Conservation (phyloP, 2,113 vertebrate species). For the Uropsilus gracilis region DNA sequence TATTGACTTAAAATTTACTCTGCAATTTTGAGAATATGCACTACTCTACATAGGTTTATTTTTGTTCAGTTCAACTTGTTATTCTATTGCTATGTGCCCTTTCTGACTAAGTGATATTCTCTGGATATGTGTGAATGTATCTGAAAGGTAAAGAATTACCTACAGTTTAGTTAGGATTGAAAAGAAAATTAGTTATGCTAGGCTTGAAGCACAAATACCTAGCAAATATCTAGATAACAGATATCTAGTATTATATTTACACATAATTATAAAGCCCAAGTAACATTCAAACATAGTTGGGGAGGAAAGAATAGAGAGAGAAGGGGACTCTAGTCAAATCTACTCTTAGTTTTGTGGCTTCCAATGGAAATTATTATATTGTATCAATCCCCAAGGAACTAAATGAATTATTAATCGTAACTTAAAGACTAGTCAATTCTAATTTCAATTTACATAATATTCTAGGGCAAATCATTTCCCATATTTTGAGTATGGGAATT, state of each 20-base stretch:
- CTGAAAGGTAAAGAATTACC: slow-evolving; percentile 68
- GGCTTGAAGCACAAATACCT: slow-evolving; percentile 32
- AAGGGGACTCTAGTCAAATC: neutral
- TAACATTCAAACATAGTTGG: neutral
- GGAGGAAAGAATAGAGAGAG: neutral
- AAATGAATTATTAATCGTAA: slow-evolving; percentile 39
- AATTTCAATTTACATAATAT: slow-evolving; percentile 26
- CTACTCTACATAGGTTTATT: slow-evolving; percentile 85
- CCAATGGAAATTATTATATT: slow-evolving; percentile 23
- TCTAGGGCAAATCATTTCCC: neutral
- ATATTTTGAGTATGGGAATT: neutral
- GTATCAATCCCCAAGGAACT: neutral
- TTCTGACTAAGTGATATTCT: slow-evolving; percentile 63
- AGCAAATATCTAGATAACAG: no score
- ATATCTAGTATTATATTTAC: no score
- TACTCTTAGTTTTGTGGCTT: slow-evolving; percentile 2
- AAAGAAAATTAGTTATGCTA: slow-evolving; percentile 50
- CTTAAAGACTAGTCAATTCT: slow-evolving; percentile 35
- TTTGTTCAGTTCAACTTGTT: slow-evolving; percentile 82
- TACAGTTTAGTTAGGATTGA: slow-evolving; percentile 60
- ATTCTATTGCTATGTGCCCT: slow-evolving; percentile 80
- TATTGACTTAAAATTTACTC: slow-evolving; percentile 84
- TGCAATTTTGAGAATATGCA: slow-evolving; percentile 80
- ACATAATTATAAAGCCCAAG: neutral
- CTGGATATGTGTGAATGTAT: slow-evolving; percentile 50